Evolutionary conservation across 2,888 invertebrate species (phyloP).

Genomic region (Metellina segmentata): DNA sequence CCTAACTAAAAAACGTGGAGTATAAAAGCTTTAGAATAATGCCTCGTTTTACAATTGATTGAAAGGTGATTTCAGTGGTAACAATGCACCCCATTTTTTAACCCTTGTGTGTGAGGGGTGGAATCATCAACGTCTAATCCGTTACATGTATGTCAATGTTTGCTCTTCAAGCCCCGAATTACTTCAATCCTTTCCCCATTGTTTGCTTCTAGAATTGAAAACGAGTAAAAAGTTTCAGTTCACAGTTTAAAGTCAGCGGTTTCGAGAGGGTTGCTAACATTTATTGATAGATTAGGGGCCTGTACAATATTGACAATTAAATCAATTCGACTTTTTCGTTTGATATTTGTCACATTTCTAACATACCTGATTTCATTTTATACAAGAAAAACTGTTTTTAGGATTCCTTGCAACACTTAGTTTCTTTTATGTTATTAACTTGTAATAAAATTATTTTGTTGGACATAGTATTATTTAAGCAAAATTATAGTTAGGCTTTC

Average conservation of each 20-base stretch:
- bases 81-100: conserved; percentile 17
- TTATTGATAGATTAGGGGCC: not conserved
- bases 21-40: conserved; percentile 6
- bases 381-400: too few relatives aligned
- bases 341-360: too few relatives aligned
- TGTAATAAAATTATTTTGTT: too few relatives aligned
- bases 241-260: conserved; percentile 4
- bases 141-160: conserved; percentile 46
- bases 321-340: too few relatives aligned
- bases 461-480: too few relatives aligned
- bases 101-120: not conserved
- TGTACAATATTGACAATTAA: too few relatives aligned
- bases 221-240: conserved; percentile 9
- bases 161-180: conserved; percentile 25
- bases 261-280: not conserved
- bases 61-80: not conserved
- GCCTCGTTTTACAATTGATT: not conserved
- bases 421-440: too few relatives aligned
- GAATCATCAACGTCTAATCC: conserved; percentile 13
- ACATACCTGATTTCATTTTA: too few relatives aligned
- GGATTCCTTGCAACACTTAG: too few relatives aligned
- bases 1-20: too few relatives aligned
- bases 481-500: too few relatives aligned
- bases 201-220: conserved; percentile 21
- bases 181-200: conserved; percentile 25